These are phyloP conservation scores for Platycercus adscitus DNA, from an alignment of 2,113 vertebrate genomes.

Conservation along the genomic window DNA sequence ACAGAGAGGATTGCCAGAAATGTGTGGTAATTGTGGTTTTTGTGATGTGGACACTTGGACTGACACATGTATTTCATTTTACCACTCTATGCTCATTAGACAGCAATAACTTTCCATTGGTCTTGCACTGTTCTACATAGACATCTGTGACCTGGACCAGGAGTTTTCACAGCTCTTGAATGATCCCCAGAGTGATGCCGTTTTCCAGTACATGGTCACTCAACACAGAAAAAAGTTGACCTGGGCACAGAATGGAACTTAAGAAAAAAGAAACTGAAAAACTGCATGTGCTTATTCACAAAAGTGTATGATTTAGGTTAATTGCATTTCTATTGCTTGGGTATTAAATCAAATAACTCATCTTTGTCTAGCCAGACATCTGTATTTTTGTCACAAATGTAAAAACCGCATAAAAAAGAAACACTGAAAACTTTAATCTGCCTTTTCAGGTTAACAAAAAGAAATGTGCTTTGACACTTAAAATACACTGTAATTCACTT, in stretches of 20 bases:
- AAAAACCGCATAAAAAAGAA: constrained; percentile 8
- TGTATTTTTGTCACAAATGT: constrained; percentile 27
- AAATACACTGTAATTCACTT: not conserved
- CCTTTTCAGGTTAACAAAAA: not conserved
- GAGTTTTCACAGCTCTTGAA: not conserved
- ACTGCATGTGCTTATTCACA: not conserved
- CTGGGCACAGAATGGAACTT: not conserved
- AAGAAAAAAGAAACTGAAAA: not conserved
- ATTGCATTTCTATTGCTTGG: not conserved
- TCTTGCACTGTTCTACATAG: not conserved
- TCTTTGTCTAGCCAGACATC: not conserved
- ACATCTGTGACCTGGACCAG: not conserved
- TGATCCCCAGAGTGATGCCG: accelerated
- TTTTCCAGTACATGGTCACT: not conserved
- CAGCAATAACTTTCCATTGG: accelerated
- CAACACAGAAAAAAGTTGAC: not conserved
- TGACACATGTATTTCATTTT: not conserved
- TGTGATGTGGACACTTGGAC: not conserved
- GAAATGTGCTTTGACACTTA: constrained; percentile 24
- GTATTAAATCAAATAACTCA: not conserved
- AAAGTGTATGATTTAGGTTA: not conserved
- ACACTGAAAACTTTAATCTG: not conserved
- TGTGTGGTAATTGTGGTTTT: not conserved
- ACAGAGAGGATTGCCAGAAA: not conserved
- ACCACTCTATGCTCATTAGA: not conserved